A percentile compares a stretch with the other conserved stretches of the same genome.
phyloP scores from a whole-genome alignment of 2,797 vertebrate species.

The Anableps anableps region DNA sequence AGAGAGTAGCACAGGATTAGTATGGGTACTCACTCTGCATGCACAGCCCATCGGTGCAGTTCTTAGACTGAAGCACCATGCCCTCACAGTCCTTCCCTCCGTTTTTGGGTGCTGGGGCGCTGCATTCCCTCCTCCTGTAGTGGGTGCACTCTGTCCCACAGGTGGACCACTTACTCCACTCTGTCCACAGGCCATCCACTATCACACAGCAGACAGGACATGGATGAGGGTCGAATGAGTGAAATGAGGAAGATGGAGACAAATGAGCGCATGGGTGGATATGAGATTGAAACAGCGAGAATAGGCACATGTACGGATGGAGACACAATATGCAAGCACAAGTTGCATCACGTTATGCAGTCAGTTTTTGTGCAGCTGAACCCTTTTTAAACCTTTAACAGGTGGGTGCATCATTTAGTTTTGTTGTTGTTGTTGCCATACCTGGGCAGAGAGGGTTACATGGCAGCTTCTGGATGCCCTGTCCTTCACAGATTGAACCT shows the following conservation, averaged over 20 bases:
- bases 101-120: constrained; percentile 90
- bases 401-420: constrained; percentile 15
- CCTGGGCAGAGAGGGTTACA: constrained; percentile 97
- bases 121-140: constrained; percentile 95
- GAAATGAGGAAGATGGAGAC: constrained; percentile 47
- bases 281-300: constrained; percentile 31
- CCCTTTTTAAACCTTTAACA: constrained; percentile 24
- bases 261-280: constrained; percentile 42
- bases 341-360: constrained; percentile 49
- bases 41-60: constrained; percentile 98
- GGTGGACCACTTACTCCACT: constrained; percentile 99
- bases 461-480: constrained; percentile 93
- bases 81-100: constrained; percentile 98
- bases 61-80: constrained; percentile 94
- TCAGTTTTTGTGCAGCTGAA: constrained; percentile 33
- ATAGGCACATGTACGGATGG: constrained; percentile 47
- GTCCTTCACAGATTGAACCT: constrained; percentile 94
- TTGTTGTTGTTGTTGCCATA: constrained; percentile 56
- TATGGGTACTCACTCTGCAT: constrained; percentile 94
- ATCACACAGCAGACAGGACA: constrained; percentile 74
- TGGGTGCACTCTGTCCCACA: constrained; percentile 98
- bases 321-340: constrained; percentile 61
- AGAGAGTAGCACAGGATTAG: constrained; percentile 68
- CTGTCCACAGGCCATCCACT: constrained; percentile 98
- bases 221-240: constrained; percentile 50